Percentiles rank a stretch among this genome's conserved stretches.
Conservation (phyloP, 2,888 invertebrate genomes). For the Smittia aterrima region DNA sequence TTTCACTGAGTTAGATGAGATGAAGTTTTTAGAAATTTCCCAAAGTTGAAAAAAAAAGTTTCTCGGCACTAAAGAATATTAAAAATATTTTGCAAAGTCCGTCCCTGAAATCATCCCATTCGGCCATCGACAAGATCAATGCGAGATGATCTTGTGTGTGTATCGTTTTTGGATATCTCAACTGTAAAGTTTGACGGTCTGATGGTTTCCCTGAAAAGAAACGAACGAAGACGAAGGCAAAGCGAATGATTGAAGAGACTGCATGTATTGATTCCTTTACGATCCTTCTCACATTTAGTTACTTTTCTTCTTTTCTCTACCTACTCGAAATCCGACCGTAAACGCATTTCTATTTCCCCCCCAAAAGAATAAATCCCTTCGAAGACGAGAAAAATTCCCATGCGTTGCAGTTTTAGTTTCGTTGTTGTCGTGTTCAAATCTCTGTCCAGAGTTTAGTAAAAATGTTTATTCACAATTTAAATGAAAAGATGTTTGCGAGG, state of each 20-base stretch:
- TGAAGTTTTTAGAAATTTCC: too few relatives aligned
- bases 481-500: not conserved
- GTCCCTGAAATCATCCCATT: too few relatives aligned
- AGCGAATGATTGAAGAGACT: constrained; percentile 29
- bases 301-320: constrained; percentile 27
- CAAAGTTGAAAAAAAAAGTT: too few relatives aligned
- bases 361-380: constrained; percentile 9
- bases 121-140: too few relatives aligned
- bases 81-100: too few relatives aligned
- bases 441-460: not conserved
- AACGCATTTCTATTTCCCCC: constrained; percentile 32
- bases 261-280: constrained; percentile 37
- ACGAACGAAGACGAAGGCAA: not conserved
- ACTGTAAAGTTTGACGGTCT: not conserved
- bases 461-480: not conserved
- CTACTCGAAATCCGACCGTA: not conserved
- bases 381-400: constrained; percentile 1
- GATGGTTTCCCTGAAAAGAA: not conserved
- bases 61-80: too few relatives aligned
- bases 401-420: not conserved
- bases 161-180: not conserved
- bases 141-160: too few relatives aligned
- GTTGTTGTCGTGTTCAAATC: not conserved
- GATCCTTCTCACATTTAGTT: constrained; percentile 14
- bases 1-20: too few relatives aligned